Evolutionary conservation across 2,797 vertebrate genomes (phyloP), one percentile per base, ranked within the genome.

Genomic region (Enteromius radiatus): DNA sequence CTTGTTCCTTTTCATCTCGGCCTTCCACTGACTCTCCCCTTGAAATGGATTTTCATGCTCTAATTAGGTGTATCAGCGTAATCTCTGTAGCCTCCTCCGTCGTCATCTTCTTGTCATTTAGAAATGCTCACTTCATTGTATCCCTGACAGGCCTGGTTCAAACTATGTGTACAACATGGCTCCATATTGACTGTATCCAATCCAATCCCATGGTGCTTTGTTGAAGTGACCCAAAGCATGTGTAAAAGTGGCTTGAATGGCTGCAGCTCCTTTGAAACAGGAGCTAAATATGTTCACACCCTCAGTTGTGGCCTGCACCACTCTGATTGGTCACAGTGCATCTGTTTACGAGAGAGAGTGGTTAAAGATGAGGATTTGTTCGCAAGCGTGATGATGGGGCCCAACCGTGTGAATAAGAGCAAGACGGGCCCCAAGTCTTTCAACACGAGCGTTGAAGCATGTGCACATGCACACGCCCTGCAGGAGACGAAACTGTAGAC

Each of bases 131-230:
- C 84, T 75, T 90, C 90, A 86, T 83, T 90, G 89, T 87, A 84
- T 88, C 87, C 74, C 82, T 87, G 84, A 88, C 36, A 84, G 76
- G 84, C 87, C 89, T 90, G 90, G 91, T 94, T 92, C 92, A 91
- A 92, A 84, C 52, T 12, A n/a, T 59, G 70, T 52, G 68, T 45
- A n/a, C 75, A 90, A 65, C 80, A 85, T 92, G 93, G 92, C 91
- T 93, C 92, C 91, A 91, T 94, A 93, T 90, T 92, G 89, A 93
- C 91, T 94, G 94, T 95, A 94, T 94, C 94, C 90, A 96, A 96
- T 95, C 88, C 92, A 92, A 95, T 96, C 94, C 91, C 91, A 91
- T 21, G 89, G 90, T 93, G 89, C 92, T 94, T 95, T 95, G 94
- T 96, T 83, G 45, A 89, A 89, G 21, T 88, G 90, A 87, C 92